Conservation (phyloP, 2,113 vertebrate species). For the Salvelinus fontinalis region DNA sequence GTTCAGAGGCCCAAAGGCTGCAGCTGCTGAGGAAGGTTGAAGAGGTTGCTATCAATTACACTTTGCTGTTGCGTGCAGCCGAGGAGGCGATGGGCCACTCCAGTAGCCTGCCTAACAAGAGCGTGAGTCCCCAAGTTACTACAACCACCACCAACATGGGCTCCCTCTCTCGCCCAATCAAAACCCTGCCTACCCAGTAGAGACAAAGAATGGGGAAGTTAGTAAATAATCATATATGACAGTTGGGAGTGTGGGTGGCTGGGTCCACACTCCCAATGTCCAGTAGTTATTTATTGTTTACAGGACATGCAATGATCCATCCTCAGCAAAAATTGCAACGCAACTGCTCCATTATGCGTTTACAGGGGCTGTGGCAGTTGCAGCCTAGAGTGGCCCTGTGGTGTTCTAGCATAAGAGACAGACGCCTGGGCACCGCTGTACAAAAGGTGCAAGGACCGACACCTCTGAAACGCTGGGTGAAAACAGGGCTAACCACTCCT, state of each 20-base stretch:
- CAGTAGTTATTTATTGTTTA: conserved; percentile 70
- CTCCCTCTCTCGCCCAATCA: conserved; percentile 92
- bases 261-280: conserved; percentile 38
- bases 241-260: conserved; percentile 33
- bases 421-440: conserved; percentile 64
- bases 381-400: conserved; percentile 60
- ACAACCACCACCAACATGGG: conserved; percentile 78
- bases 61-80: conserved; percentile 90
- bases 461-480: conserved; percentile 60
- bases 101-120: conserved; percentile 79
- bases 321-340: conserved; percentile 59
- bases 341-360: conserved; percentile 72
- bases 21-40: conserved; percentile 94
- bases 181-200: conserved; percentile 89
- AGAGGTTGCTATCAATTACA: conserved; percentile 96
- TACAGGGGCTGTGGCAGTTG: conserved; percentile 70
- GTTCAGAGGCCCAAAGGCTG: conserved; percentile 88
- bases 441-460: conserved; percentile 62
- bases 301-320: conserved; percentile 62
- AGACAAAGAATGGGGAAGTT: conserved; percentile 33
- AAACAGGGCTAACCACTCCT: conserved; percentile 73
- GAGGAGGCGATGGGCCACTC: conserved; percentile 93
- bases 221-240: conserved; percentile 25
- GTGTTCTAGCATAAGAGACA: conserved; percentile 53
- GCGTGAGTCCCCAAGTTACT: conserved; percentile 69